A percentile compares a stretch with the other conserved stretches of the same genome.
phyloP scores from a whole-genome alignment of 2,797 vertebrate genomes.

The Prionace glauca region DNA sequence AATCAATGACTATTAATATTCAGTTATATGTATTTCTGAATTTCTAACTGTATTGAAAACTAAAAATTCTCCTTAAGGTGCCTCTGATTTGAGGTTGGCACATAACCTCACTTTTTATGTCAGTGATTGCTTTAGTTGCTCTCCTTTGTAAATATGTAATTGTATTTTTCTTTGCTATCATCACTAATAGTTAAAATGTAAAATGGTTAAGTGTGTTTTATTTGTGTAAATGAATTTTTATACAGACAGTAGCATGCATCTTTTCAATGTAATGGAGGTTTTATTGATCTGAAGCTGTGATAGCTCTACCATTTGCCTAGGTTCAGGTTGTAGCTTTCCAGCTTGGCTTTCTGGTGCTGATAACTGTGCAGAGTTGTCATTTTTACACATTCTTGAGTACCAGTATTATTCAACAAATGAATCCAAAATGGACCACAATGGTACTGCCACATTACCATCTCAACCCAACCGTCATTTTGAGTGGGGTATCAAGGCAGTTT shows the following conservation, averaged over 20 bases:
- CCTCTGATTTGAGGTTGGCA: neutral
- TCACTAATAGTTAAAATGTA: neutral
- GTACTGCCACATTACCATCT: neutral
- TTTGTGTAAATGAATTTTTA: neutral
- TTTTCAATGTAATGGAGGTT: neutral
- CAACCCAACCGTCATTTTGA: neutral
- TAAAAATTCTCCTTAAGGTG: neutral
- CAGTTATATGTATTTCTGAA: neutral
- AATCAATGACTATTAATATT: neutral
- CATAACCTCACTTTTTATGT: neutral
- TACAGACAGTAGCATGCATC: neutral
- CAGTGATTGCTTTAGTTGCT: neutral
- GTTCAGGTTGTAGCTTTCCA: neutral
- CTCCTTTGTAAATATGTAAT: neutral
- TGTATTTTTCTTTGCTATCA: neutral
- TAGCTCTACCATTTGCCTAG: neutral
- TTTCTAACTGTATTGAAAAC: conserved; percentile 13
- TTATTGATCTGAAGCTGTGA: neutral
- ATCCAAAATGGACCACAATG: neutral
- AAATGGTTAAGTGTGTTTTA: neutral
- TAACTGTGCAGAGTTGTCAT: neutral
- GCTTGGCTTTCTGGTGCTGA: neutral
- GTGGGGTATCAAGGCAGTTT: neutral
- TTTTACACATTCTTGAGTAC: neutral
- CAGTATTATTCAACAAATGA: neutral